Base-by-base conservation (phyloP, 2,113 vertebrate genomes). In the Artemisiospiza belli region DNA sequence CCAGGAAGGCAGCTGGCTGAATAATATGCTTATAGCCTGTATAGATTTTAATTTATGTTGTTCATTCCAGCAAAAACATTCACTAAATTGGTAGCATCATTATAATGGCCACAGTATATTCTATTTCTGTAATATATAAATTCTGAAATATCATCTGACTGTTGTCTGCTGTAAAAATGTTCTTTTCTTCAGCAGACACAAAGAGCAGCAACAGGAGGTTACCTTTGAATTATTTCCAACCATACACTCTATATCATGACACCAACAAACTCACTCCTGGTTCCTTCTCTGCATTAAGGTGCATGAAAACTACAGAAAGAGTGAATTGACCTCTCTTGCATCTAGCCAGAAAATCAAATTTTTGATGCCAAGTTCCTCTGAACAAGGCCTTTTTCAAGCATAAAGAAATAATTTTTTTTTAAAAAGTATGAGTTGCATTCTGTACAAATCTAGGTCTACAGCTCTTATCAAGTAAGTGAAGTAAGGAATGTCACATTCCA, bases 401-500 rank as follows among this genome's bases (percentile, higher is more conserved):
- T 9, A 39, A 69, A 63, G n/a, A 68, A 19, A 35, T 64, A 21
- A 13, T 12, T 6, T 39, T 33, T 49, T 27, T 12, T 4, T 30
- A 44, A 73, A 43, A 24, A 52, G 31, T 4, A 39, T 19, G 10
- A 12, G 12, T 63, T 91, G 43, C 13, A 67, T 58, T 73, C 25
- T 49, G 63, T 77, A 77, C 39, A 88, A 75, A 90, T 67, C 61
- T 30, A 95, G 64, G 90, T 66, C 67, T 86, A 61, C 9, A 46
- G 66, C 68, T 96, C 93, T 91, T 93, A 95, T 92, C 87, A 96
- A 81, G 87, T 88, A 83, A 74, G 80, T 39, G 46, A 81, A 91
- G 79, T 74, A 94, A 91, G 8, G 47, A 95, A 91, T 3, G 52
- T 85, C 88, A 92, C 81, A 79, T 96, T 96, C 93, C 93, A 81